Evolutionary conservation across 2,797 vertebrate species (phyloP).

Genomic region (Merluccius polli): DNA sequence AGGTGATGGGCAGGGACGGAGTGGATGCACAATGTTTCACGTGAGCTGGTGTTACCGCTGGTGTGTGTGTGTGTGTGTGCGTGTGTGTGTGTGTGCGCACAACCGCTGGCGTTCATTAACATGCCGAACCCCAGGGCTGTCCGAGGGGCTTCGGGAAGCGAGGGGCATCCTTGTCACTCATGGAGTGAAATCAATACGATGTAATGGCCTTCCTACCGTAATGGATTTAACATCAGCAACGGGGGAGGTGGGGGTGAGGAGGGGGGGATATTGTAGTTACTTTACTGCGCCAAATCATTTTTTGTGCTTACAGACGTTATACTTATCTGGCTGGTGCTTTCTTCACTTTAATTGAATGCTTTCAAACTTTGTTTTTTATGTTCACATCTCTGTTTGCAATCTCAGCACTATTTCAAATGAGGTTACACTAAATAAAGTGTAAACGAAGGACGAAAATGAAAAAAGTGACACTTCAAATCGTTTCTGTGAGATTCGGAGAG

Average conservation of each 20-base stretch:
- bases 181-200: neutral
- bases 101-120: neutral
- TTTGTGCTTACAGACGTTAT: neutral
- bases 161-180: neutral
- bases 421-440: no score
- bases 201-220: neutral
- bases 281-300: neutral
- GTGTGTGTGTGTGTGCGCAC: no score
- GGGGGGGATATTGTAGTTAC: neutral
- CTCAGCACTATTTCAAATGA: no score
- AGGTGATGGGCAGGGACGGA: constrained; percentile 49
- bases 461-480: no score
- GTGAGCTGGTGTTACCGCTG: no score
- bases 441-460: no score
- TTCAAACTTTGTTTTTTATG: no score
- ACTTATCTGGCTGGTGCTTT: neutral
- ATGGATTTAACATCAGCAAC: neutral
- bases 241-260: neutral
- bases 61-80: no score
- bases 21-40: no score
- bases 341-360: neutral
- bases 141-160: no score
- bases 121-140: neutral
- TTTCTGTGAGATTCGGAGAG: no score
- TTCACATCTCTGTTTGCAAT: no score